phyloP scores from a whole-genome alignment of 1,140 invertebrate genomes.

The Drosophila erecta region DNA sequence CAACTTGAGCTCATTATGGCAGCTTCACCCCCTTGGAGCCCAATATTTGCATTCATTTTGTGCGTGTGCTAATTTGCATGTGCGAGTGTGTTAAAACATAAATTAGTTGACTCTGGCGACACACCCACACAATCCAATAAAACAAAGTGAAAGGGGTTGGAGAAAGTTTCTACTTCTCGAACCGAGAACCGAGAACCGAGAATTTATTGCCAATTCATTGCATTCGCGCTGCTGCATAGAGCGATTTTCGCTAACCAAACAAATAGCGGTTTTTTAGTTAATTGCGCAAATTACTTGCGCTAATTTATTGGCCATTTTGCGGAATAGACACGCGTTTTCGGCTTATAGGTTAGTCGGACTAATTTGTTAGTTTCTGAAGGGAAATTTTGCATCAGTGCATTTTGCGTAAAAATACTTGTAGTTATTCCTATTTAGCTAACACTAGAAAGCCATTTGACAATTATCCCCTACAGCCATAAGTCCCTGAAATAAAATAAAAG shows the following conservation, averaged over 20 bases:
- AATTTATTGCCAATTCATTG: slow-evolving; percentile 62
- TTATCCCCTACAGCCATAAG: slow-evolving; percentile 12
- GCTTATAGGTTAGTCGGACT: not conserved
- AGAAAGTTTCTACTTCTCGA: slow-evolving; percentile 14
- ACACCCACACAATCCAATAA: slow-evolving; percentile 19
- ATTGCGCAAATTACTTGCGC: slow-evolving; percentile 69
- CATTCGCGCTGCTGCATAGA: slow-evolving; percentile 34
- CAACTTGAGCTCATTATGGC: slow-evolving; percentile 61
- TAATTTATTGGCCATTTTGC: slow-evolving; percentile 66
- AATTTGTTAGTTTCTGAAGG: not conserved
- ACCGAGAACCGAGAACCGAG: not conserved
- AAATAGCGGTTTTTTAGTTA: slow-evolving; percentile 66
- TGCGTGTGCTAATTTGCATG: slow-evolving; percentile 71
- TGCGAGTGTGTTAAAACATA: slow-evolving; percentile 72
- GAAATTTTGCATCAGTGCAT: not conserved
- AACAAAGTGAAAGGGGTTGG: slow-evolving; percentile 5
- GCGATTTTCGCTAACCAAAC: slow-evolving; percentile 32
- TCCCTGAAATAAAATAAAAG: not conserved
- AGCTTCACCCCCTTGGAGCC: not conserved
- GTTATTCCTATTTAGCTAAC: not conserved
- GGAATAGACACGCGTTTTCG: slow-evolving; percentile 3
- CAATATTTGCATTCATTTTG: slow-evolving; percentile 47
- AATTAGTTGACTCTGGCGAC: slow-evolving; percentile 49
- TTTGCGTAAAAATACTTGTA: no score
- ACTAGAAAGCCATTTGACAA: not conserved